A percentile compares a stretch with the other conserved stretches of the same genome.
These are phyloP conservation scores for Neoitamus cyanurus DNA, from an alignment of 2,888 invertebrate genomes.

Conservation along the genomic window DNA sequence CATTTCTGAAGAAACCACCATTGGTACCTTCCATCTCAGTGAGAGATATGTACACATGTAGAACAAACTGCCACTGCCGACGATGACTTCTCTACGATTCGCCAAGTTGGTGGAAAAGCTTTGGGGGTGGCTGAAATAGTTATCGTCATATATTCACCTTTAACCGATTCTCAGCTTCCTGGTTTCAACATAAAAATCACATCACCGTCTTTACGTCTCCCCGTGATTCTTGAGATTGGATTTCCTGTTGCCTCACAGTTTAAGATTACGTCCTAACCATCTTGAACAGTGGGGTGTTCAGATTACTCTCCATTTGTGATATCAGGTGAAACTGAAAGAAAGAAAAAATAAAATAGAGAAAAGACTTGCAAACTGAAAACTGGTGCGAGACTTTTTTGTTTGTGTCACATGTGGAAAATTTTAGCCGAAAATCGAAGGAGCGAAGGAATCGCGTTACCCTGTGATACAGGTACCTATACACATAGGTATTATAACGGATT, in stretches of 20 bases:
- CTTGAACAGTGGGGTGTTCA: constrained; percentile 80
- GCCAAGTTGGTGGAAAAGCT: neutral
- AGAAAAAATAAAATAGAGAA: constrained; percentile 45
- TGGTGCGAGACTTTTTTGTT: neutral
- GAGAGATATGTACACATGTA: constrained; percentile 18
- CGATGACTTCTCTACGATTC: neutral
- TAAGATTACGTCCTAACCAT: constrained; percentile 81
- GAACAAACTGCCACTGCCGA: neutral
- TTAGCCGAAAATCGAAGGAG: neutral
- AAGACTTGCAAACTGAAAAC: neutral
- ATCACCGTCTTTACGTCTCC: constrained; percentile 82
- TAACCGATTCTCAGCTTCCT: constrained; percentile 65
- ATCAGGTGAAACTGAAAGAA: constrained; percentile 77
- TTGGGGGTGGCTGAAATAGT: neutral
- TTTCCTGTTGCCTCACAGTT: constrained; percentile 84
- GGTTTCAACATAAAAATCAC: constrained; percentile 71
- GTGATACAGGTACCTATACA: neutral
- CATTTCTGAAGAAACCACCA: too few relatives aligned
- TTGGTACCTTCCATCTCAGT: constrained; percentile 14
- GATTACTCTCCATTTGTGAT: constrained; percentile 81
- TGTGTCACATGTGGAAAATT: neutral
- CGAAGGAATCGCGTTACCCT: neutral
- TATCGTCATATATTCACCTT: constrained; percentile 59
- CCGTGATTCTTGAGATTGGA: constrained; percentile 80
- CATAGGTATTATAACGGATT: neutral